Evolutionary conservation across 2,888 invertebrate species (phyloP), one percentile per base, ranked within the genome.

Genomic region (Phaonia tiefii): DNA sequence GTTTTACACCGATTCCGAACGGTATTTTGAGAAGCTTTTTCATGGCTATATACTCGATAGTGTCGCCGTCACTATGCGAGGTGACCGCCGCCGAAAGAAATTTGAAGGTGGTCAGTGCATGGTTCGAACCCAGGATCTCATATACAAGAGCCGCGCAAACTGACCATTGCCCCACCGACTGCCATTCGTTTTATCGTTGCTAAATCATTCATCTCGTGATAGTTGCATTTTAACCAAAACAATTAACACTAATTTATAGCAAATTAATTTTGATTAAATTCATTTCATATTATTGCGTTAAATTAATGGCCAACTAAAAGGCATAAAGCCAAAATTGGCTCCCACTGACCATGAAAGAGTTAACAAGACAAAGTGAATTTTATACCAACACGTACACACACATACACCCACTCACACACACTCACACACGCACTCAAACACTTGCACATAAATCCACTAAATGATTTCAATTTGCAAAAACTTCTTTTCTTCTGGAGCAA

Each of bases 381-480:
- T 17, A 42, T n/a, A n/a, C 0, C 22, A 25, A 67, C 26, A 39
- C 10, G 31, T 22, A 31, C 58, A 31, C 54, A 51, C 20, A 39
- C 17, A 39, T 44, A 60, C 13, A 58, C 0, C n/a, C 60, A 42
- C 11, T 51, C 51, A 71, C 37, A 44, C 17, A 37, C 66, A 69
- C 7, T 15, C 8, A 39, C 58, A 54, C 22, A 39, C 46, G 46
- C 39, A 65, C 46, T 56, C 60, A 60, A 71, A 26, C 54, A 79
- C 58, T 75, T 60, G 39, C 54, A 79, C 58, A 79, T 60, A 72
- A 75, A 79, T 54, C 20, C 49, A 67, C 67, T 72, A 78, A 81
- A 81, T 71, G 77, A 71, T 69, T 77, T 81, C 80, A 81, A 75
- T 78, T 81, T 77, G 63, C 74, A 69, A 79, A n/a, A 79, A 79